These are phyloP conservation scores for Flabesymbios commensalis DNA, from an alignment of 2,888 invertebrate species.

Conservation along the genomic window DNA sequence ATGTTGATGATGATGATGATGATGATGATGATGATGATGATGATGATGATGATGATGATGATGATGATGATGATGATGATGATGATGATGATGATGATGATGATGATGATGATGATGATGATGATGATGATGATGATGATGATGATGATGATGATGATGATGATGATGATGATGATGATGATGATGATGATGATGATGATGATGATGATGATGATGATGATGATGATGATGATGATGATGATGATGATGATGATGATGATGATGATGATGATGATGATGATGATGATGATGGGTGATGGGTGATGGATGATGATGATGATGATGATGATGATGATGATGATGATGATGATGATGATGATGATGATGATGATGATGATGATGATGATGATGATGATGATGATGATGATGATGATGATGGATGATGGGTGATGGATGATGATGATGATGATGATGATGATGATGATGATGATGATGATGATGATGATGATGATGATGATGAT, in stretches of 20 bases:
- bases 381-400: background rate
- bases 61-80: background rate
- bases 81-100: background rate
- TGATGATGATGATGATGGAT: background rate
- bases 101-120: background rate
- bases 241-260: background rate
- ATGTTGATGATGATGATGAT: background rate
- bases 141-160: too few relatives aligned
- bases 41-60: background rate
- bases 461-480: conserved; percentile 13
- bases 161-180: too few relatives aligned
- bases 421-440: background rate
- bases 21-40: conserved; percentile 8
- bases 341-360: background rate
- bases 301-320: background rate
- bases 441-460: background rate
- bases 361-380: background rate
- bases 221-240: background rate
- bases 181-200: background rate
- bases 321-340: background rate
- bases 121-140: background rate
- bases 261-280: background rate
- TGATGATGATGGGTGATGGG: background rate
- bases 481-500: conserved; percentile 7
- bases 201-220: background rate